Evolutionary conservation across 2,113 vertebrate genomes (phyloP), one percentile per base, ranked within the genome.

Genomic region (Melanerpes formicivorus): DNA sequence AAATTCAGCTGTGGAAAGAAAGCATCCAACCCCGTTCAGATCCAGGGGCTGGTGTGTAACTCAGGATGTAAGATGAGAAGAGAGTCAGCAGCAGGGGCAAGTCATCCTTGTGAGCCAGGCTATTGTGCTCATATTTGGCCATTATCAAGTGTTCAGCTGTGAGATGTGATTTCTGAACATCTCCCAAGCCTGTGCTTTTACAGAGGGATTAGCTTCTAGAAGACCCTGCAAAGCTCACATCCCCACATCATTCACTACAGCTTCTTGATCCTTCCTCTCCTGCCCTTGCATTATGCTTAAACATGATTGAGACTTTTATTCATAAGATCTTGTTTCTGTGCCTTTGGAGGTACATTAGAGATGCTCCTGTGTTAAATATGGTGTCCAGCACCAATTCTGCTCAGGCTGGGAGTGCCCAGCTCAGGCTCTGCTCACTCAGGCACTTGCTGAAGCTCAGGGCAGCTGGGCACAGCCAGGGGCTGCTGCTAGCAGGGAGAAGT

Each of bases 1-100:
- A 44, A 87, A 94, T 78, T 46, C 62, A 90, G 71, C 64, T 72
- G 58, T 44, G 65, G 72, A 80, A 79, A 90, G 82, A 58, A 88
- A 88, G 34, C n/a, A 77, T 21, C 12, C 2, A 25, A 16, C 30
- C 56, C 10, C 32, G 7, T 48, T 87, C 37, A 12, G 42, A 52
- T 55, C 44, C 29, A 4, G 46, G 84, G 32, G 67, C 12, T 0
- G 10, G 59, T 56, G 42, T 79, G 82, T 74, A 46, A 23, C 21
- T 64, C 32, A 2, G 65, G 77, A 73, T 93, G 83, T 59, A 54
- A 91, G 90, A 84, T 29, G 73, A 40, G 77, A 55, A 91, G 82
- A 32, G 26, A 48, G 66, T 56, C 72, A 83, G 50, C 34, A 82
- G 72, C 75, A 77, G 29, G 34, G 87, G 82, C 82, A 80, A 0